Conservation (phyloP, 1,140 invertebrate genomes). For the Hermetia illucens region DNA sequence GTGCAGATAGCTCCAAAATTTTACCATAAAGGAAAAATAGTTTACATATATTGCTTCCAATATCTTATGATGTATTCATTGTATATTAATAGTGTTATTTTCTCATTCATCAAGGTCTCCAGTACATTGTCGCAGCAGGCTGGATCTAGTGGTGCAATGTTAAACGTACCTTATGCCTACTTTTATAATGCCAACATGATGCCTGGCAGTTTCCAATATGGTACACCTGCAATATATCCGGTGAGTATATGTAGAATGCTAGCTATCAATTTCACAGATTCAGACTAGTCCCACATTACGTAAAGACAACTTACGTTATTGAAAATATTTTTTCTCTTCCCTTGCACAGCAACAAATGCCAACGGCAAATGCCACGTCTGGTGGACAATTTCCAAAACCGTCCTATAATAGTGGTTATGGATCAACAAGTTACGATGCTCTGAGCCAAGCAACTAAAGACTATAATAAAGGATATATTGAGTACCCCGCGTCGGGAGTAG, state of each 20-base stretch:
- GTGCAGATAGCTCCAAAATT: no score
- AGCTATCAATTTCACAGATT: no score
- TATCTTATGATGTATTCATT: no score
- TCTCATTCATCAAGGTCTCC: slow-evolving; percentile 28
- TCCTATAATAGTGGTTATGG: slow-evolving; percentile 49
- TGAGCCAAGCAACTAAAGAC: slow-evolving; percentile 37
- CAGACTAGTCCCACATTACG: no score
- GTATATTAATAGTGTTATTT: no score
- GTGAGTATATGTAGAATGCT: no score
- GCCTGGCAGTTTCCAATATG: slow-evolving; percentile 60
- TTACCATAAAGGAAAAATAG: no score
- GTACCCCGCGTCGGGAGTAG: slow-evolving; percentile 34
- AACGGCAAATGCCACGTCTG: slow-evolving; percentile 46
- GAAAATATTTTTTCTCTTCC: no score
- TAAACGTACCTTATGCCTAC: slow-evolving; percentile 45
- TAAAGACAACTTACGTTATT: no score
- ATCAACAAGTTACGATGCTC: slow-evolving; percentile 49
- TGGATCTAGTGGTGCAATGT: slow-evolving; percentile 28
- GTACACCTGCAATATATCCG: slow-evolving; percentile 50
- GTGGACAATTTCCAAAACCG: slow-evolving; percentile 49
- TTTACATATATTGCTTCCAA: no score
- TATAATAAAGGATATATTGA: slow-evolving; percentile 44
- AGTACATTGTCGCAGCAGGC: slow-evolving; percentile 58
- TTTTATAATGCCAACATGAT: slow-evolving; percentile 52
- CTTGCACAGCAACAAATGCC: slow-evolving; percentile 41